Evolutionary conservation across 2,113 vertebrate species (phyloP).

Genomic region (Phodopus roborovskii): DNA sequence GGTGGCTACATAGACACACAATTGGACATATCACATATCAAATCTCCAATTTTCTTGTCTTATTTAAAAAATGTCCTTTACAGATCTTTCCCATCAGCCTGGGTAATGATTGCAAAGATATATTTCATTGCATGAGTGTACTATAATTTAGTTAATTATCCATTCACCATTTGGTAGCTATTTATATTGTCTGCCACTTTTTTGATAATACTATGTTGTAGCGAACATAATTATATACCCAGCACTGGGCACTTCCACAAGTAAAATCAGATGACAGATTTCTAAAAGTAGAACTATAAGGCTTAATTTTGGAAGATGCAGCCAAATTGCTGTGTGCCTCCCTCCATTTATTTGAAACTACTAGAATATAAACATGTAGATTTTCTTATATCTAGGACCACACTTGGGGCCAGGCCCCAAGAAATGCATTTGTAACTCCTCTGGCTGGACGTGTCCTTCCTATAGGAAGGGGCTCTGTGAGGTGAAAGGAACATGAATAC

Average conservation of each 20-base stretch:
- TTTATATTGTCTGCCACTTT: neutral
- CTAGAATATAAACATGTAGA: neutral
- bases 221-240: conserved; percentile 11
- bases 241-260: neutral
- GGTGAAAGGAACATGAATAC: neutral
- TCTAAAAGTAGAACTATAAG: neutral
- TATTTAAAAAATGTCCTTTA: neutral
- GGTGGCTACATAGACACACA: neutral
- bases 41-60: conserved; percentile 33
- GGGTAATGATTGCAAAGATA: neutral
- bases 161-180: neutral
- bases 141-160: neutral
- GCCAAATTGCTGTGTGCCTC: neutral
- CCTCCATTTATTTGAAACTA: neutral
- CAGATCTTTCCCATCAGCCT: neutral
- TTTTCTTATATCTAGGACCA: neutral
- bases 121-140: neutral
- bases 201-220: neutral
- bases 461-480: neutral
- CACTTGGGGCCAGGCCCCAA: neutral
- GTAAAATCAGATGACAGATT: conserved; percentile 42
- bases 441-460: neutral
- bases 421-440: neutral
- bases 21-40: neutral
- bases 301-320: conserved; percentile 28